Conservation (phyloP, 1,140 invertebrate genomes). For the Pseudomyrmex flavicornis region DNA sequence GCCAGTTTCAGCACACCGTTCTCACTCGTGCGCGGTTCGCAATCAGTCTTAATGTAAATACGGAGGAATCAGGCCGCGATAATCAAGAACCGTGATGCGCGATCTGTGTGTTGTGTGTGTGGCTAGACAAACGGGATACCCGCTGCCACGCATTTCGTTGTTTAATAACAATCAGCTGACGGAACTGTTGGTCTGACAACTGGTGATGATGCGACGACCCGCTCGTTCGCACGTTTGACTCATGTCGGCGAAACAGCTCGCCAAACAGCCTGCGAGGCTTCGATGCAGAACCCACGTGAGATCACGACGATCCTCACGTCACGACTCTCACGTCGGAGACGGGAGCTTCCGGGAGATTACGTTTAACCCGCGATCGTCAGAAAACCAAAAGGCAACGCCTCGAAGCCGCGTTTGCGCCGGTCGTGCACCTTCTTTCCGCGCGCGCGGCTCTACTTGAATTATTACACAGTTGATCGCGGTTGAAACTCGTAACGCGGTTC, state of each 20-base stretch:
- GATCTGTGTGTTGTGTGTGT: slow-evolving; percentile 24
- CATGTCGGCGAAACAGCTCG: slow-evolving; percentile 49
- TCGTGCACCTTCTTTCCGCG: slow-evolving; percentile 15
- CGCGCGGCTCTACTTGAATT: slow-evolving; percentile 13
- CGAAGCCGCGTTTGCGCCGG: slow-evolving; percentile 41
- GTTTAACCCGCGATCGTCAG: slow-evolving; percentile 34
- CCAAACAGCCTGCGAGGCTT: slow-evolving; percentile 9
- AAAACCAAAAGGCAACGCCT: slow-evolving; percentile 57
- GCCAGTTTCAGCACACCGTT: neutral
- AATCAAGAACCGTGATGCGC: slow-evolving; percentile 1
- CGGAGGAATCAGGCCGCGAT: slow-evolving; percentile 20
- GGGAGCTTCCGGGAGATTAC: neutral
- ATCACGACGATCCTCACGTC: neutral
- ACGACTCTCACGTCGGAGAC: neutral
- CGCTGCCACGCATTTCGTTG: slow-evolving; percentile 62
- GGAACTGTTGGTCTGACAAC: slow-evolving; percentile 22
- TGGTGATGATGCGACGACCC: slow-evolving; percentile 26
- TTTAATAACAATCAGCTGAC: slow-evolving; percentile 69
- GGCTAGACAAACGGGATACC: neutral
- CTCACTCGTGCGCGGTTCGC: neutral
- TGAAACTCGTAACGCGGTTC: slow-evolving; percentile 40
- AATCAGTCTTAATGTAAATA: slow-evolving; percentile 29
- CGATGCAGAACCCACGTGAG: neutral
- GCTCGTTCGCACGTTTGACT: slow-evolving; percentile 24
- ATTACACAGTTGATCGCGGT: slow-evolving; percentile 20